Percentiles rank a stretch among this genome's conserved stretches.
Conservation (phyloP, 2,113 vertebrate species). For the Cromileptes altivelis region DNA sequence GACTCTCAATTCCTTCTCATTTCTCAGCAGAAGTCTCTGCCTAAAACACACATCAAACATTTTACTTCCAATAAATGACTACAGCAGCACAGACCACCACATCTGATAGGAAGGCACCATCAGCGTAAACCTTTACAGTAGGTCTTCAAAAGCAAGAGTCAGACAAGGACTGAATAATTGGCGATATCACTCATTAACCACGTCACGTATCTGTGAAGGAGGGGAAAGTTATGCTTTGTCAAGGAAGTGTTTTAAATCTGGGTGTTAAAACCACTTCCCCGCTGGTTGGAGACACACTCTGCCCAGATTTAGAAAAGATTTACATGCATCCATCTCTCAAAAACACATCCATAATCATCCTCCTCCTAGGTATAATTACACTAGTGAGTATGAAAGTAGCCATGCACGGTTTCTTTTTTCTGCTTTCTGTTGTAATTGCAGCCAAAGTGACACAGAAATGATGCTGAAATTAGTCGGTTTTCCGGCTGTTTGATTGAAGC, state of each 20-base stretch:
- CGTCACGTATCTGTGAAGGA: neutral
- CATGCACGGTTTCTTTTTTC: neutral
- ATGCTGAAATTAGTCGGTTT: neutral
- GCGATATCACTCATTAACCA: neutral
- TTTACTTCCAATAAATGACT: neutral
- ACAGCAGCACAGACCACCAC: neutral
- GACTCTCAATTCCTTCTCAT: conserved; percentile 16
- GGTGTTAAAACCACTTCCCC: neutral
- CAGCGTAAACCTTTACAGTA: neutral
- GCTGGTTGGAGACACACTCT: neutral
- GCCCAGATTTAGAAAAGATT: neutral
- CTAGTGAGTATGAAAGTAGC: neutral
- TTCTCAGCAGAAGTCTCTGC: conserved; percentile 2
- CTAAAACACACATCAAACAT: neutral
- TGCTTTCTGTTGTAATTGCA: neutral
- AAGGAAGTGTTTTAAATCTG: neutral
- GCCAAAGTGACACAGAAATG: neutral
- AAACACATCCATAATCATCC: neutral
- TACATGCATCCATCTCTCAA: neutral
- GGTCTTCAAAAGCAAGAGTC: no score
- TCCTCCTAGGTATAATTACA: neutral
- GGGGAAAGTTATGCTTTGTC: neutral
- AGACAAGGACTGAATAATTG: neutral
- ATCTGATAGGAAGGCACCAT: neutral
- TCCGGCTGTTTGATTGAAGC: neutral